Percentiles rank a stretch among this genome's conserved stretches.
These are phyloP conservation scores for Pantherophis alleghaniensis DNA, from an alignment of 2,797 vertebrate species.

Conservation along the genomic window DNA sequence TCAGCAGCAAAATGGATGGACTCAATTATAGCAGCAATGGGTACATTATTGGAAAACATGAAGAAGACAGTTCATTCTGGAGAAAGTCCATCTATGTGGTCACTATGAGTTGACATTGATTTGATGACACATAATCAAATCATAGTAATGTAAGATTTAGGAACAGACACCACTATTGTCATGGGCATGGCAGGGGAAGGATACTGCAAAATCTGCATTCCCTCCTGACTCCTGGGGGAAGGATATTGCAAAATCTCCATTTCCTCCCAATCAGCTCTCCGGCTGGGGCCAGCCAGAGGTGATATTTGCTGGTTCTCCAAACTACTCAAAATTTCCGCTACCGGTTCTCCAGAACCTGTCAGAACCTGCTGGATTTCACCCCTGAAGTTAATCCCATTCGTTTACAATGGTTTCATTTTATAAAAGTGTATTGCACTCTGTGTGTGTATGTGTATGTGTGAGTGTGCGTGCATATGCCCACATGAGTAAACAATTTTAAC, in stretches of 20 bases:
- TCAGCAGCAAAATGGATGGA: background rate
- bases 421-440: background rate
- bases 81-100: background rate
- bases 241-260: no score
- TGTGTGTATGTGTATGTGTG: no score
- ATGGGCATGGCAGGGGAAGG: no score
- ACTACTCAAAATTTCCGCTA: no score
- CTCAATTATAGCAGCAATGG: background rate
- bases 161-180: background rate
- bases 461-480: background rate
- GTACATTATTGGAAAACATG: background rate
- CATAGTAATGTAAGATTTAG: background rate
- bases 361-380: no score
- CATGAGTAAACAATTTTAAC: constrained; percentile 9
- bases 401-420: constrained; percentile 21
- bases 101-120: background rate
- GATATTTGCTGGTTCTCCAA: no score
- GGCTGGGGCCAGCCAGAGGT: no score
- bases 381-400: constrained; percentile 5
- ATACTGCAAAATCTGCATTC: no score
- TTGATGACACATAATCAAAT: background rate
- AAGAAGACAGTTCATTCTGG: background rate
- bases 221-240: no score
- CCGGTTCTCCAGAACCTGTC: no score
- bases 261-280: no score